A percentile compares a stretch with the other conserved stretches of the same genome.
phyloP scores from a whole-genome alignment of 2,888 invertebrate species.

The Lepidocyrtinus sp. region DNA sequence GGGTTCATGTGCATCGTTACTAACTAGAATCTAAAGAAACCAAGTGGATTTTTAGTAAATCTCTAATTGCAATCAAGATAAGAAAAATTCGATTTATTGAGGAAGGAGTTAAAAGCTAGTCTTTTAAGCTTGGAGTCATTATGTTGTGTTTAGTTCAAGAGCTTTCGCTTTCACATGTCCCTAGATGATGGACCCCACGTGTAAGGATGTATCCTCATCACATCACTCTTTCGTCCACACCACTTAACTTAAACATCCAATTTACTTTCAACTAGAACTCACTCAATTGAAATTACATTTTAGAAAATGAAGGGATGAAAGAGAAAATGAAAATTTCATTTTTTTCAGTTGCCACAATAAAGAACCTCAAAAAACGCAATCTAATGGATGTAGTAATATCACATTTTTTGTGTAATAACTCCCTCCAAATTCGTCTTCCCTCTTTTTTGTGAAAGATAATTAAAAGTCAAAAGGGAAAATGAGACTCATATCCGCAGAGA shows the following conservation, averaged over 20 bases:
- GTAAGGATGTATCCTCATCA: too few species aligned
- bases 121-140: too few species aligned
- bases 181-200: too few species aligned
- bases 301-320: not conserved
- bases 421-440: not conserved
- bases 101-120: too few species aligned
- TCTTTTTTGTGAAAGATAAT: constrained; percentile 5
- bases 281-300: constrained; percentile 3
- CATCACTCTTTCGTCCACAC: not conserved
- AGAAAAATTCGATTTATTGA: too few species aligned
- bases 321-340: not conserved
- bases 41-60: too few species aligned
- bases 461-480: constrained; percentile 13
- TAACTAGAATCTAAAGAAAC: too few species aligned
- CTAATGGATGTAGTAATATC: not conserved
- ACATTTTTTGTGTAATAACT: not conserved
- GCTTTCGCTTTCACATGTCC: too few species aligned
- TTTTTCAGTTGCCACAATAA: not conserved
- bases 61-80: too few species aligned
- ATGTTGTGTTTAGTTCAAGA: too few species aligned
- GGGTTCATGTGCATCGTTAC: too few species aligned
- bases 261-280: not conserved
- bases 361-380: not conserved
- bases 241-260: constrained; percentile 7
- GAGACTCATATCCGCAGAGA: too few species aligned